phyloP scores from a whole-genome alignment of 2,888 invertebrate genomes.

The Eupeodes latifasciatus region DNA sequence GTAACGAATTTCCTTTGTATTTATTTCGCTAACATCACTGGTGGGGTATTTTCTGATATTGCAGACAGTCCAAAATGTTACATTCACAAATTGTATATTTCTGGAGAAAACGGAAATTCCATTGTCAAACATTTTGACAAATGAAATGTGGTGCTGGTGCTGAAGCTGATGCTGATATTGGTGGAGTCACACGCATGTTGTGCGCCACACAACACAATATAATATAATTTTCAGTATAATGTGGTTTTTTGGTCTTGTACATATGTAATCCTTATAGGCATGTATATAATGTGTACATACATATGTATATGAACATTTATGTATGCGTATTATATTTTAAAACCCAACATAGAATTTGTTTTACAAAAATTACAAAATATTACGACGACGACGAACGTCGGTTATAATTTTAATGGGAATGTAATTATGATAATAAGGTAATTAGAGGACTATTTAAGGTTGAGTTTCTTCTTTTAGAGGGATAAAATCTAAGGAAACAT shows the following conservation, averaged over 20 bases:
- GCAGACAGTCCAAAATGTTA: slow-evolving; percentile 1
- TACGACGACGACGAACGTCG: background rate
- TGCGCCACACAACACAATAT: background rate
- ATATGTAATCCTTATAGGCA: background rate
- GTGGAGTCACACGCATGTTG: slow-evolving; percentile 18
- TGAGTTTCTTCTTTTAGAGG: background rate
- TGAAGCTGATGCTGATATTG: too few species aligned
- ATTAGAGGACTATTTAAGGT: slow-evolving; percentile 23
- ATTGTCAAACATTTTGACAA: slow-evolving; percentile 35
- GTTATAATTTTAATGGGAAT: slow-evolving; percentile 7
- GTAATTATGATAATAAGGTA: slow-evolving; percentile 32
- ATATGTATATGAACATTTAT: too few species aligned
- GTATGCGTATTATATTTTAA: too few species aligned
- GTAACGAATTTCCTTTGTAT: slow-evolving; percentile 59
- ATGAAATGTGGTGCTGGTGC: slow-evolving; percentile 16
- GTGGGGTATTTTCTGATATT: background rate
- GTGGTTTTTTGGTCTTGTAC: background rate
- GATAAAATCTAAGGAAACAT: background rate
- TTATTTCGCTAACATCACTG: background rate
- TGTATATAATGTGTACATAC: background rate
- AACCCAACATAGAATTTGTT: background rate
- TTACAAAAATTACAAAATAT: slow-evolving; percentile 5
- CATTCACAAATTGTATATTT: background rate
- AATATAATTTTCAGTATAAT: slow-evolving; percentile 2
- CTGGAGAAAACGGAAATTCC: slow-evolving; percentile 30